phyloP scores from a whole-genome alignment of 2,888 invertebrate species.

The Bhutanitis thaidina region DNA sequence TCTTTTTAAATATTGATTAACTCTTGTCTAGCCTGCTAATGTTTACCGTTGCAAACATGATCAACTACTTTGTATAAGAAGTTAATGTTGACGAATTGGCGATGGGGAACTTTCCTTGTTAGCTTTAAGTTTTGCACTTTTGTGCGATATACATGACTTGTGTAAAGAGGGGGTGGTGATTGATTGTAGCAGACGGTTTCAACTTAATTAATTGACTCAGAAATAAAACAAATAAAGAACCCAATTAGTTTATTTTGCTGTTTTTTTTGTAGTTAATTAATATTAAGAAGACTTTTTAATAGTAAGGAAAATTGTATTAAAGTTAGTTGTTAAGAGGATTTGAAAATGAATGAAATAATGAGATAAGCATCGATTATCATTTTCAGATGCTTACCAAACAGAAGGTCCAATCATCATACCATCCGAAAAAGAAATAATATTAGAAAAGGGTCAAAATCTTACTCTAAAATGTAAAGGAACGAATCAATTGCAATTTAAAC shows the following conservation, averaged over 20 bases:
- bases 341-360: neutral
- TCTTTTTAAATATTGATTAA: too few relatives aligned
- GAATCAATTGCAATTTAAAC: constrained; percentile 46
- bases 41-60: constrained; percentile 29
- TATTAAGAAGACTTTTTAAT: too few relatives aligned
- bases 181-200: too few relatives aligned
- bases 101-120: constrained; percentile 27
- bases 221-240: too few relatives aligned
- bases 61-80: constrained; percentile 37
- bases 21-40: too few relatives aligned
- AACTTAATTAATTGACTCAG: too few relatives aligned
- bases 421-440: constrained; percentile 51
- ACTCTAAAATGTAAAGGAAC: constrained; percentile 57
- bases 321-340: too few relatives aligned
- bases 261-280: too few relatives aligned
- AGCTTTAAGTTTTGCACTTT: constrained; percentile 10
- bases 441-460: constrained; percentile 62
- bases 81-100: constrained; percentile 36
- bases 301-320: too few relatives aligned
- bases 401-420: constrained; percentile 57
- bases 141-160: too few relatives aligned
- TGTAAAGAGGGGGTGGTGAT: too few relatives aligned
- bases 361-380: constrained; percentile 32
- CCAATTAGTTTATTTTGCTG: too few relatives aligned
- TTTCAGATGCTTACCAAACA: constrained; percentile 60